Percentiles rank a stretch among this genome's conserved stretches.
These are phyloP conservation scores for Cancer borealis DNA, from an alignment of 2,888 invertebrate species.

Conservation along the genomic window DNA sequence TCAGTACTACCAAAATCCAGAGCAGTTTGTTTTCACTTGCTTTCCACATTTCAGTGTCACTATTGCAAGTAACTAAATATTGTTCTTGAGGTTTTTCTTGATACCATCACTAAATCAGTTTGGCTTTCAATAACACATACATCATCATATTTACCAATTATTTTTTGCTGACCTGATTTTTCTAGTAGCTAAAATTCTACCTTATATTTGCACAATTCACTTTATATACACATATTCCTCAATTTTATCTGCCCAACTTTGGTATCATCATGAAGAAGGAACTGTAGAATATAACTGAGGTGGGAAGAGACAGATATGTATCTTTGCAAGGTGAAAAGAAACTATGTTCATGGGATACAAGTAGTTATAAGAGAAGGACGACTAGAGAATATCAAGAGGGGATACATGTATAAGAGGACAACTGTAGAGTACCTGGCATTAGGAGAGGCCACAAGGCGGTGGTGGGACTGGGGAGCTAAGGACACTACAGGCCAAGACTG, in stretches of 20 bases:
- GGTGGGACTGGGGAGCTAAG: conserved; percentile 57
- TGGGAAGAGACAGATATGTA: background rate
- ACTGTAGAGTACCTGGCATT: conserved; percentile 50
- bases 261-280: background rate
- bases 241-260: background rate
- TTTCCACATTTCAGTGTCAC: background rate
- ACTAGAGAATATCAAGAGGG: background rate
- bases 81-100: background rate
- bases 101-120: background rate
- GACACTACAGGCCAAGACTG: conserved; percentile 74
- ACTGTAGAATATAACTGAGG: background rate
- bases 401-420: background rate
- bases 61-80: background rate
- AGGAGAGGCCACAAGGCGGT: conserved; percentile 68
- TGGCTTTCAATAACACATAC: background rate
- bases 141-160: background rate
- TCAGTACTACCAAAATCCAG: background rate
- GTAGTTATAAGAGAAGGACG: background rate
- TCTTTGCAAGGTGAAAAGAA: background rate
- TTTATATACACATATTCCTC: background rate
- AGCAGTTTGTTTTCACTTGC: background rate
- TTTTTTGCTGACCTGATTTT: background rate
- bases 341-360: background rate
- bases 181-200: background rate
- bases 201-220: background rate